Conservation (phyloP, 2,113 vertebrate species). For the Columbina picui region DNA sequence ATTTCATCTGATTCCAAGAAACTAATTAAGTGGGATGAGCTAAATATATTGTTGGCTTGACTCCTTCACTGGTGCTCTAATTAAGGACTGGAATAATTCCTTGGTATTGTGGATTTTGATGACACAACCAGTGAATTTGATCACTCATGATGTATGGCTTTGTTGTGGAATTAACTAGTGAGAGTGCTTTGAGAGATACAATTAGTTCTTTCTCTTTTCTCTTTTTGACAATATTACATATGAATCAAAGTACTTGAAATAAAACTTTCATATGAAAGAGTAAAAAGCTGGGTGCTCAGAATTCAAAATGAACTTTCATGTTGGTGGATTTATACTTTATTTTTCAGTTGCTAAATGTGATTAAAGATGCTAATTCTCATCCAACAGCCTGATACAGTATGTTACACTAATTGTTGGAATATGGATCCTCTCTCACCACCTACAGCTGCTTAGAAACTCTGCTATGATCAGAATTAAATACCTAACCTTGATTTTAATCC, state of each 20-base stretch:
- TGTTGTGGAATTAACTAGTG: not conserved
- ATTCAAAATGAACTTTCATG: conserved; percentile 1
- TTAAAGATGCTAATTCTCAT: not conserved
- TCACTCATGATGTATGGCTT: not conserved
- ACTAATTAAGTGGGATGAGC: not conserved
- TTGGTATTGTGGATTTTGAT: not conserved
- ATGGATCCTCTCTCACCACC: not conserved
- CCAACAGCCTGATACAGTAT: not conserved
- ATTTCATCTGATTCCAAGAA: not conserved
- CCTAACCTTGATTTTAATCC: not conserved
- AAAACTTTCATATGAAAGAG: not conserved
- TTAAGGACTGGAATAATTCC: not conserved
- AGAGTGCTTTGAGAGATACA: not conserved
- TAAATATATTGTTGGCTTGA: not conserved
- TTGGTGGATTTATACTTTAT: not conserved
- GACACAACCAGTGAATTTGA: not conserved
- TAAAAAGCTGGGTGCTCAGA: not conserved
- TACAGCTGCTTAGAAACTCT: not conserved
- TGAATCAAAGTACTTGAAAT: conserved; percentile 2
- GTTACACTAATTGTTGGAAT: not conserved
- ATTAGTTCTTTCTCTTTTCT: not conserved
- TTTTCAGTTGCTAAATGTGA: not conserved
- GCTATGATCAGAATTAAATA: not conserved
- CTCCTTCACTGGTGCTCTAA: not conserved
- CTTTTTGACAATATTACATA: not conserved